phyloP scores from a whole-genome alignment of 2,797 vertebrate genomes.

The Esox masquinongy region DNA sequence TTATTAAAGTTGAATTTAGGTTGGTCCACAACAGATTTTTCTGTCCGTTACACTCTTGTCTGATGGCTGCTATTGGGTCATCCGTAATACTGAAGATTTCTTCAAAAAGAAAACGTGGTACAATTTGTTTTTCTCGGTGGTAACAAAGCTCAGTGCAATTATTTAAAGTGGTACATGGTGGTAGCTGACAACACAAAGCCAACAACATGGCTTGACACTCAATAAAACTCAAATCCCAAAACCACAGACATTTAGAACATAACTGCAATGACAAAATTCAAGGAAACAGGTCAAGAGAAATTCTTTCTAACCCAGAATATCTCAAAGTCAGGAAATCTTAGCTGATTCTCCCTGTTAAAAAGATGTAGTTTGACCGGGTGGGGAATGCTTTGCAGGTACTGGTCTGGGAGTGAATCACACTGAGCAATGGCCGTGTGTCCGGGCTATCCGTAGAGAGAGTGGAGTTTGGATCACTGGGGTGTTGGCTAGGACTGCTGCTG shows the following conservation, averaged over 20 bases:
- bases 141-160: background rate
- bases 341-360: background rate
- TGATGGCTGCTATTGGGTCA: background rate
- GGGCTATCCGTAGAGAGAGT: background rate
- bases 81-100: background rate
- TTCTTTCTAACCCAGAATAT: background rate
- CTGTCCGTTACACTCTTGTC: background rate
- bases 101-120: background rate
- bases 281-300: background rate
- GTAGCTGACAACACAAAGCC: background rate
- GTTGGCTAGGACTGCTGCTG: background rate
- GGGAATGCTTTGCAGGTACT: background rate
- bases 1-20: background rate
- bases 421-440: background rate
- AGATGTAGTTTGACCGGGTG: background rate
- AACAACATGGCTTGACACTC: background rate
- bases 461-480: background rate
- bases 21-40: background rate
- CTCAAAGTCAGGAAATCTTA: background rate
- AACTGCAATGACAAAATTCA: background rate
- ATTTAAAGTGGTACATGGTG: background rate
- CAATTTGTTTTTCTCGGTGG: background rate
- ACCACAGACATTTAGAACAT: background rate
- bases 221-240: background rate
- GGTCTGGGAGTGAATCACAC: background rate